Evolutionary conservation across 2,113 vertebrate genomes (phyloP).

Genomic region (Blennius ocellaris): DNA sequence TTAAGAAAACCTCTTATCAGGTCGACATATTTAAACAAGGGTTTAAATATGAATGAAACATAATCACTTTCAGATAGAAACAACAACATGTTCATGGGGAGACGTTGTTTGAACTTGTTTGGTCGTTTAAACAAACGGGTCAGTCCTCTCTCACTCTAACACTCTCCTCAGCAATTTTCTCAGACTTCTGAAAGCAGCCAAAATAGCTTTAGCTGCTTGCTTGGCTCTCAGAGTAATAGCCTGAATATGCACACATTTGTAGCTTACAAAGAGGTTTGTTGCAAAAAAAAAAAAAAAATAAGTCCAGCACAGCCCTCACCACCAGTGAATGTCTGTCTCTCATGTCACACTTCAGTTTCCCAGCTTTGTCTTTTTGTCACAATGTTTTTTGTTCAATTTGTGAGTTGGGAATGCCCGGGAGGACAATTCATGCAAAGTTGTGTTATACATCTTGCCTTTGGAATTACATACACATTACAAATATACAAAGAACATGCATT

Average conservation of each 20-base stretch:
- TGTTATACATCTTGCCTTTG: no score
- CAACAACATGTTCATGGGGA: background rate
- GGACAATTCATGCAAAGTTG: no score
- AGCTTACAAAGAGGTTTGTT: constrained; percentile 8
- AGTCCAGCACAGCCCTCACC: background rate
- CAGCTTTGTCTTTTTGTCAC: no score
- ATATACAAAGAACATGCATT: no score
- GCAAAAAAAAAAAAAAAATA: constrained; percentile 3
- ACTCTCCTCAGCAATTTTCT: background rate
- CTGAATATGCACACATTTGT: background rate
- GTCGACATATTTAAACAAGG: background rate
- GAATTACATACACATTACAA: no score
- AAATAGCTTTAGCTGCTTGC: constrained; percentile 6
- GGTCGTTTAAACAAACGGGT: background rate
- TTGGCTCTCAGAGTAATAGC: background rate
- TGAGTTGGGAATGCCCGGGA: no score
- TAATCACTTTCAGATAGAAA: background rate
- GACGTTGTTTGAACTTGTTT: background rate
- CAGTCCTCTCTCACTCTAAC: background rate
- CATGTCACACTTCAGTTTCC: no score
- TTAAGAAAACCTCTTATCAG: background rate
- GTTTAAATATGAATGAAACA: background rate
- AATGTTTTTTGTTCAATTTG: no score
- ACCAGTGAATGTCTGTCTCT: background rate
- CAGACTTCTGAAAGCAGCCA: background rate